Conservation (phyloP, 2,113 vertebrate genomes). For the Mesembrinibis cayennensis region DNA sequence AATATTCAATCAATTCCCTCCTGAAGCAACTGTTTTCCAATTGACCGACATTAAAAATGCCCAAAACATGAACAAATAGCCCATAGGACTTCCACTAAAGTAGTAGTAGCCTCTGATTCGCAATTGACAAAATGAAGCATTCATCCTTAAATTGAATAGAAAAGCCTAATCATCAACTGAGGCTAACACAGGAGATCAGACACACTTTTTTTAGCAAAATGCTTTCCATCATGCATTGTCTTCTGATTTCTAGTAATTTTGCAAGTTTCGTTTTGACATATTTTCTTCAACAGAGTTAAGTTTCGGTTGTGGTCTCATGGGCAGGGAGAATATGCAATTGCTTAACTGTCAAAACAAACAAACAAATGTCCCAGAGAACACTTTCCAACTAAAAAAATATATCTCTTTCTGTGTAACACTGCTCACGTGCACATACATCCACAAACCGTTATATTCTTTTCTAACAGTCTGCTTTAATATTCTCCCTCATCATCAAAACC, state of each 20-base stretch:
- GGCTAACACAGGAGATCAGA: neutral
- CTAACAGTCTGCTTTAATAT: neutral
- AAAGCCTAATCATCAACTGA: neutral
- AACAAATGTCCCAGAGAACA: neutral
- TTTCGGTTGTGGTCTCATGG: neutral
- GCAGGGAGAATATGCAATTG: neutral
- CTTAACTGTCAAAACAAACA: neutral
- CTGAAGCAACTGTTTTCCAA: slow-evolving; percentile 10
- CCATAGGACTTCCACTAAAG: neutral
- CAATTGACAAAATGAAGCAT: neutral
- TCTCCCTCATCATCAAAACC: neutral
- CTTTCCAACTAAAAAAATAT: neutral
- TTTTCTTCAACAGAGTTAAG: neutral
- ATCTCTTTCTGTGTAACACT: accelerated
- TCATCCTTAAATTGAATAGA: neutral
- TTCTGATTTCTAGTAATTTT: neutral
- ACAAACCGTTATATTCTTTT: neutral
- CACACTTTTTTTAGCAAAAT: neutral
- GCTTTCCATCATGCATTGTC: neutral
- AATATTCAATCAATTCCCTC: neutral
- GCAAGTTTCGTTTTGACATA: neutral
- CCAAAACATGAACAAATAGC: neutral
- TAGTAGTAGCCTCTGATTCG: neutral
- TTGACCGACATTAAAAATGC: neutral
- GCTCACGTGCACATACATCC: neutral